These are phyloP conservation scores for Knipowitschia caucasica DNA, from an alignment of 2,797 vertebrate species.

Conservation along the genomic window DNA sequence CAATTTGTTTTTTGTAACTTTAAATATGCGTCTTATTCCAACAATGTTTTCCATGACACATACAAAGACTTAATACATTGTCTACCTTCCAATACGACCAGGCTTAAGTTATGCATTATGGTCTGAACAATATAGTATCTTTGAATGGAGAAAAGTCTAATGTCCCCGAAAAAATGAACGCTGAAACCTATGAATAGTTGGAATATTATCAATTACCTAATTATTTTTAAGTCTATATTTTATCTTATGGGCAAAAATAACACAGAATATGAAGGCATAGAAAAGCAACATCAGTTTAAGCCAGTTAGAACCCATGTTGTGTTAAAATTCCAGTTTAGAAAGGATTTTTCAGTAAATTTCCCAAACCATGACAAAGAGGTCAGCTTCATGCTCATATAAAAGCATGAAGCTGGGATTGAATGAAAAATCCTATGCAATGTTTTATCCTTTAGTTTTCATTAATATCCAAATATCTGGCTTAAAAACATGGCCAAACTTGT, in stretches of 20 bases:
- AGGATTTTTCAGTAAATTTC: no score
- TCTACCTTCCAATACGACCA: no score
- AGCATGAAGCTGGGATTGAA: not conserved
- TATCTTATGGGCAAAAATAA: not conserved
- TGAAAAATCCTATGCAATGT: not conserved
- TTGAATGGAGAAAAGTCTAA: not conserved
- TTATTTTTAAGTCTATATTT: not conserved
- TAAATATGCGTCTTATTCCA: no score
- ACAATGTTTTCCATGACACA: no score
- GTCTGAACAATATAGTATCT: not conserved
- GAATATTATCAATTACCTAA: not conserved
- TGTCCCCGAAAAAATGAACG: no score
- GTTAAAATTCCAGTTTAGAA: no score
- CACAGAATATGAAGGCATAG: constrained; percentile 10
- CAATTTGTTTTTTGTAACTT: no score
- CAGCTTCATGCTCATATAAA: not conserved
- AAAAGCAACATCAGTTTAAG: constrained; percentile 62
- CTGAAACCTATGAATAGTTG: not conserved
- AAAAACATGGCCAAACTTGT: not conserved
- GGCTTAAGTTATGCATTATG: no score
- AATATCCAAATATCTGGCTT: not conserved
- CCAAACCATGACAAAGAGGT: no score
- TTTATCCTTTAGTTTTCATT: no score
- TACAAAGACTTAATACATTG: no score
- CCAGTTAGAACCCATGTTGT: constrained; percentile 79